These are phyloP conservation scores for Suncus etruscus DNA, from an alignment of 2,113 vertebrate genomes.

Conservation along the genomic window DNA sequence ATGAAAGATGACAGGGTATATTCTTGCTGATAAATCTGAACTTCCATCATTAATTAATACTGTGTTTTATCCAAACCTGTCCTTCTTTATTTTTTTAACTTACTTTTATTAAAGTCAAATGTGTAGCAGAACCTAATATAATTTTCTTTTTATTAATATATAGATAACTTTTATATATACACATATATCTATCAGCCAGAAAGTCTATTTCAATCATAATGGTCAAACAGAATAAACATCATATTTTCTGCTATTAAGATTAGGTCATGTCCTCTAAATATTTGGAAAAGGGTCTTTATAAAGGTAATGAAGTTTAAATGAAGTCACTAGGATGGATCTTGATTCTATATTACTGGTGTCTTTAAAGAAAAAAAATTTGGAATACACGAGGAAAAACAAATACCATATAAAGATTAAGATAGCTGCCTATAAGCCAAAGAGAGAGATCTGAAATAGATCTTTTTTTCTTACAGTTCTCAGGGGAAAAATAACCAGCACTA, in stretches of 20 bases:
- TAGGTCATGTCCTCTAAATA: slow-evolving; percentile 10
- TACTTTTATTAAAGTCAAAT: slow-evolving; percentile 51
- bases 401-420: background rate
- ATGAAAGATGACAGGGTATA: background rate
- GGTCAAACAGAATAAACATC: slow-evolving; percentile 44
- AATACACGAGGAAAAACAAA: background rate
- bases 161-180: slow-evolving; percentile 21
- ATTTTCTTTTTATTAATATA: slow-evolving; percentile 52
- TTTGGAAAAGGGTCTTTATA: background rate
- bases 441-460: background rate
- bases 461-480: background rate
- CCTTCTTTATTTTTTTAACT: slow-evolving; percentile 48
- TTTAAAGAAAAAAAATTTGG: slow-evolving; percentile 7
- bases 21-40: slow-evolving; percentile 14
- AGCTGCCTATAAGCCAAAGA: background rate
- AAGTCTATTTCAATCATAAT: slow-evolving; percentile 47
- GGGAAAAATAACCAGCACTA: background rate
- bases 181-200: background rate
- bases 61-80: background rate
- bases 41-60: background rate
- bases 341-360: background rate
- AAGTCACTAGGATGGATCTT: background rate
- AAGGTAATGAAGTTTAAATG: slow-evolving; percentile 36
- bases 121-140: background rate
- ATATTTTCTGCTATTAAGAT: background rate